Base-by-base conservation (phyloP, 2,113 vertebrate species). In the Clarias magur region DNA sequence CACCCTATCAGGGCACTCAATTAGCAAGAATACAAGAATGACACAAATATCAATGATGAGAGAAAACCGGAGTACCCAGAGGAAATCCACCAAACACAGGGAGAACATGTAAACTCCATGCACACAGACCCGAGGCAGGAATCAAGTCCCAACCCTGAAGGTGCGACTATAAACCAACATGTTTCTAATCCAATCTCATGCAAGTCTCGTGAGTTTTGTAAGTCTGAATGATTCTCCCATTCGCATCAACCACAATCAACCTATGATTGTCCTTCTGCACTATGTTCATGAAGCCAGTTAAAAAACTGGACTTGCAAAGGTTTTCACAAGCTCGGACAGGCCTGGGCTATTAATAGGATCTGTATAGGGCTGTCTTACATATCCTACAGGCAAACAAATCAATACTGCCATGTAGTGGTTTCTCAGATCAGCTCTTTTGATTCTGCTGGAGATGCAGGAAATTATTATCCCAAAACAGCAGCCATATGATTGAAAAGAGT, bases 311-410 rank as follows among this genome's bases (percentile, higher is more conserved):
- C 57, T 85, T 73, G 83, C 59, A 38, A 62, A 75, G 75, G 83
- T 53, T 85, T 83, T 70, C 9, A 54, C 21, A 17, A n/a, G 25
- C 72, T 63, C 3, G 0, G 76, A 62, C 79, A 48, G 30, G n/a
- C 72, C 54, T 21, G 11, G 67, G 15, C 16, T 82, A 25, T 57
- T n/a, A 53, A 76, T 68, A 83, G 63, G 42, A 67, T 53, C 30
- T 80, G 57, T 62, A 73, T 42, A 85, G 27, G 62, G 72, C 72
- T 89, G 70, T 82, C 80, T 88, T 80, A 83, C 63, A 86, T 83
- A 84, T 65, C 83, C 76, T 83, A 73, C 83, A 62, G 57, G 73
- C 84, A 88, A 88, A 86, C 68, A 67, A 84, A 86, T 89, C 86
- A 86, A 88, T 89, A 86, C 21, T 73, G 85, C 85, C 63, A 34